These are phyloP conservation scores for Mesochorus sp. DNA, from an alignment of 2,888 invertebrate genomes.

Conservation along the genomic window DNA sequence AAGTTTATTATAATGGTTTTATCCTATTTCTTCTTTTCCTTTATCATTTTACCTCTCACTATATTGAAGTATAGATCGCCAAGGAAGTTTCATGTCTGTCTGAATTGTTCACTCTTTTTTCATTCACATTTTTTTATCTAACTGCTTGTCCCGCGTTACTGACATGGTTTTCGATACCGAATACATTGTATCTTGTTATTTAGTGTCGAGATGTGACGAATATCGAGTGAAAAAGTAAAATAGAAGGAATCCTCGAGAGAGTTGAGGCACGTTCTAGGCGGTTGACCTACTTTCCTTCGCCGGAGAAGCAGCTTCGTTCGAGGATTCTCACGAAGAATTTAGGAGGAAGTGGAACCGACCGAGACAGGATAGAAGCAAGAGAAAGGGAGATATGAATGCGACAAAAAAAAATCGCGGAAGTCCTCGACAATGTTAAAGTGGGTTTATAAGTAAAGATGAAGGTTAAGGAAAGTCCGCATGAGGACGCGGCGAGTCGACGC, in stretches of 20 bases:
- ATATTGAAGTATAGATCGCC: too few species aligned
- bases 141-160: not conserved
- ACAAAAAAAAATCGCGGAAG: slow-evolving; percentile 32
- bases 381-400: not conserved
- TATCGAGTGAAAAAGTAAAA: slow-evolving; percentile 9
- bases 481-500: slow-evolving; percentile 74
- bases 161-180: not conserved
- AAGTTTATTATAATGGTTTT: too few species aligned
- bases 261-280: slow-evolving; percentile 43
- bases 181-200: slow-evolving; percentile 36
- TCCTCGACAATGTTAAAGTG: slow-evolving; percentile 20
- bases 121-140: not conserved
- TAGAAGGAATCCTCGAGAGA: slow-evolving; percentile 4
- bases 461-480: slow-evolving; percentile 43
- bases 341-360: not conserved
- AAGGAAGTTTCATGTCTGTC: too few species aligned
- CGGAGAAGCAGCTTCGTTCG: not conserved
- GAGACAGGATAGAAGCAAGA: not conserved
- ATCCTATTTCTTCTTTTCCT: too few species aligned
- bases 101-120: too few species aligned
- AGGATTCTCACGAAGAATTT: not conserved
- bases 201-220: slow-evolving; percentile 10
- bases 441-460: slow-evolving; percentile 1
- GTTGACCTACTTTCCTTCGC: slow-evolving; percentile 25
- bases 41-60: too few species aligned